Evolutionary conservation across 2,113 vertebrate species (phyloP), one percentile per base, ranked within the genome.

Genomic region (Eublepharis macularius): DNA sequence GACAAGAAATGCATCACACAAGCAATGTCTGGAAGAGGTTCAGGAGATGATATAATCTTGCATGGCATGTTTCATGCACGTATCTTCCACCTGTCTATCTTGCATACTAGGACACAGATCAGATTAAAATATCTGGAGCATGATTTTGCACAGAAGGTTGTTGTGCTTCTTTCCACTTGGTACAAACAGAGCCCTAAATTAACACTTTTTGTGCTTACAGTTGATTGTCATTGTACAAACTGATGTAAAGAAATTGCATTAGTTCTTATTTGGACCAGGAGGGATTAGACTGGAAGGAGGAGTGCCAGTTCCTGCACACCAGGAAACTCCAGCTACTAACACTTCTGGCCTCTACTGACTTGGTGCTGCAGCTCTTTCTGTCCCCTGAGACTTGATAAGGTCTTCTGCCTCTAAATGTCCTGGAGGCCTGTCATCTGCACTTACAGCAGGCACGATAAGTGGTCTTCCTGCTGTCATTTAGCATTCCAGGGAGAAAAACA

Each of bases 401-500:
- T 57, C n/a, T 91, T 87, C 36, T 74, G n/a, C 76, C 26, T 88
- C 36, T 65, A 82, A 32, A 90, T 39, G 85, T 4, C 17, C 39
- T 73, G 19, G 4, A 78, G 85, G 41, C 45, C 87, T 19, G 0
- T 86, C 66, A 83, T 24, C 74, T 66, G 65, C 54, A 88, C 75
- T 84, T 1, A 89, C 47, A 86, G 75, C 2, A 79, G 65, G 17
- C 76, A 45, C 86, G 60, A 85, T 54, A 88, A 85, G 32, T n/a
- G 11, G 4, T 4, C 0, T 12, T 86, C 73, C 11, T 72, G n/a
- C 65, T 85, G 75, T 86, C 60, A 68, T 74, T 83, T 83, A 66
- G 34, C 81, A 81, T 77, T 82, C 83, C 72, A 86, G 26, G 60
- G 9, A 4, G 3, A 29, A 29, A 6, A 78, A 70, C 36, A 0